Conservation (phyloP, 2,113 vertebrate genomes). For the Taurulus bubalis region DNA sequence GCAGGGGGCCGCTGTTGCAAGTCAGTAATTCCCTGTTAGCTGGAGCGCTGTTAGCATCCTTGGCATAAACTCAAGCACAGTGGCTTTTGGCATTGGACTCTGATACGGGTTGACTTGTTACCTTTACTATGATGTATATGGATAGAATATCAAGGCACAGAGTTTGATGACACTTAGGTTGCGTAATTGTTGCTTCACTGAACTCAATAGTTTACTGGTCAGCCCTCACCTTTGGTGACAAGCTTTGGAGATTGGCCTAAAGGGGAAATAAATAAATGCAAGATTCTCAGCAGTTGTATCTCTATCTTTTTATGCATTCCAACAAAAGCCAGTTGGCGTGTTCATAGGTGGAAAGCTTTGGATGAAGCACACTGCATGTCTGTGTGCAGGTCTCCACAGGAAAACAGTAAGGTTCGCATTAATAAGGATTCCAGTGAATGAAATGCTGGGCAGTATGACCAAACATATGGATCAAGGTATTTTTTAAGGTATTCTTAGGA, state of each 20-base stretch:
- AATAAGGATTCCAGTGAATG: neutral
- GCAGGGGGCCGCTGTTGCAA: neutral
- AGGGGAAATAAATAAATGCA: neutral
- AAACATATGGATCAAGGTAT: neutral
- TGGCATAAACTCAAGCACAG: neutral
- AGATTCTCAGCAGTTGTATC: neutral
- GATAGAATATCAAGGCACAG: neutral
- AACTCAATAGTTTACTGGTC: neutral
- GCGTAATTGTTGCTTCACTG: neutral
- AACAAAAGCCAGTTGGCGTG: neutral
- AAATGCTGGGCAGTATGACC: neutral
- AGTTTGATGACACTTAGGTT: neutral
- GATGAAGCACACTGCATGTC: neutral
- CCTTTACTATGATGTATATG: neutral
- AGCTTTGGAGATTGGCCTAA: neutral
- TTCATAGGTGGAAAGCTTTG: neutral
- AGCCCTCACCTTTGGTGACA: neutral
- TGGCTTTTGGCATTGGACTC: neutral
- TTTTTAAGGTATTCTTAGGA: no score
- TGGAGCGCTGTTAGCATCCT: conserved; percentile 6
- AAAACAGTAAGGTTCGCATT: neutral
- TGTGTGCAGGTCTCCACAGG: neutral
- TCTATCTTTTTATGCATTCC: neutral
- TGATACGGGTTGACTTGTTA: conserved; percentile 7
- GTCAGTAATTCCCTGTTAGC: neutral